Percentiles rank a stretch among this genome's conserved stretches.
These are phyloP conservation scores for Pseudorectes ferrugineus DNA, from an alignment of 2,113 vertebrate genomes.

Conservation along the genomic window DNA sequence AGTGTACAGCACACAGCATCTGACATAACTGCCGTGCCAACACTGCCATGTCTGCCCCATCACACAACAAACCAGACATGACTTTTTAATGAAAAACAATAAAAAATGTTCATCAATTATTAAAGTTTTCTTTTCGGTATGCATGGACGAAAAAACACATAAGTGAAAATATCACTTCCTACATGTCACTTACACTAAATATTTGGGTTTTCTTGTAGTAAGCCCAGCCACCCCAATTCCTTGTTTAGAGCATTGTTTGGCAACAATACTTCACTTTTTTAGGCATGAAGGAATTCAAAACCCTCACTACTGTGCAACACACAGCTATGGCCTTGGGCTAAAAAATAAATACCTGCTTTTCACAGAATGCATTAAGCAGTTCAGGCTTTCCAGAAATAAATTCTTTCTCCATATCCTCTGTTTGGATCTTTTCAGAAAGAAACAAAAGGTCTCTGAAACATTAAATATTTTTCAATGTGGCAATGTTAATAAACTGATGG, in stretches of 20 bases:
- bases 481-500: not conserved
- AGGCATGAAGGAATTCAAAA: not conserved
- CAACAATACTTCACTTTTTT: not conserved
- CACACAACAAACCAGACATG: slow-evolving; percentile 47
- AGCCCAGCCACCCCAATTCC: not conserved
- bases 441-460: not conserved
- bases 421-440: not conserved
- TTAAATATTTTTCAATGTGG: not conserved
- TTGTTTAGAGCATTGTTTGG: not conserved
- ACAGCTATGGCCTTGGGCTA: not conserved
- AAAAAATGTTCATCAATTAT: slow-evolving; percentile 66
- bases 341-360: not conserved
- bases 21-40: not conserved
- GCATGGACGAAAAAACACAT: not conserved
- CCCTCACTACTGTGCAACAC: not conserved
- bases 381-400: not conserved
- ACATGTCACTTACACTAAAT: not conserved
- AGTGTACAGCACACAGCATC: not conserved
- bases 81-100: slow-evolving; percentile 70
- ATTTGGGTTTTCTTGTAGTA: not conserved
- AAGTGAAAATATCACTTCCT: not conserved
- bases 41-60: not conserved
- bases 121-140: slow-evolving; percentile 33
- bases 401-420: not conserved
- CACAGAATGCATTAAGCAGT: not conserved